Conservation (phyloP, 2,113 vertebrate genomes). For the Promerops cafer region DNA sequence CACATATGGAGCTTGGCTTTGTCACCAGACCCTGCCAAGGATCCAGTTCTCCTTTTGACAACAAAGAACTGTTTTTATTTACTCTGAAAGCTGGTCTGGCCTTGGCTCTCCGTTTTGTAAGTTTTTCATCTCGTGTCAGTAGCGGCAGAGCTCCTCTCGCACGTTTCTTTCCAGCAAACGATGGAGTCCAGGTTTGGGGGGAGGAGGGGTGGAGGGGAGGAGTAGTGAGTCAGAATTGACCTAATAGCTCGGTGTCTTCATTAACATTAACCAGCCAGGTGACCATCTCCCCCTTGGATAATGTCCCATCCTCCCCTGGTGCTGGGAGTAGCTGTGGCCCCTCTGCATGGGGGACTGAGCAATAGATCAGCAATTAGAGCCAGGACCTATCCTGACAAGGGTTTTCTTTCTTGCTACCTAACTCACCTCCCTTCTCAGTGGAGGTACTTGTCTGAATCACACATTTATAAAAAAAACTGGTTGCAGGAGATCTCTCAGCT, state of each 20-base stretch:
- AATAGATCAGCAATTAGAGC: background rate
- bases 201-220: rapidly evolving
- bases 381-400: background rate
- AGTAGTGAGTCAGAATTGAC: background rate
- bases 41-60: constrained; percentile 8
- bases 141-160: background rate
- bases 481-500: background rate
- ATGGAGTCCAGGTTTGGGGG: background rate
- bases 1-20: constrained; percentile 32
- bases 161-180: background rate
- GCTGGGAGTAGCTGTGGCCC: background rate
- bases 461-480: background rate
- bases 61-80: constrained; percentile 50
- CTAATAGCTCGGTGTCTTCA: background rate
- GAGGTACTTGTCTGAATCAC: background rate
- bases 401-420: background rate
- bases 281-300: background rate
- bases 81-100: constrained; percentile 10
- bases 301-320: background rate
- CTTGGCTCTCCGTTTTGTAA: background rate
- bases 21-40: constrained; percentile 33
- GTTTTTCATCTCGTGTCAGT: background rate
- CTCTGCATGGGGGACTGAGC: background rate
- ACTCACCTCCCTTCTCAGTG: background rate
- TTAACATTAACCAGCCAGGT: background rate